These are phyloP conservation scores for Tauraco hartlaubi DNA, from an alignment of 2,797 vertebrate species.

Conservation along the genomic window DNA sequence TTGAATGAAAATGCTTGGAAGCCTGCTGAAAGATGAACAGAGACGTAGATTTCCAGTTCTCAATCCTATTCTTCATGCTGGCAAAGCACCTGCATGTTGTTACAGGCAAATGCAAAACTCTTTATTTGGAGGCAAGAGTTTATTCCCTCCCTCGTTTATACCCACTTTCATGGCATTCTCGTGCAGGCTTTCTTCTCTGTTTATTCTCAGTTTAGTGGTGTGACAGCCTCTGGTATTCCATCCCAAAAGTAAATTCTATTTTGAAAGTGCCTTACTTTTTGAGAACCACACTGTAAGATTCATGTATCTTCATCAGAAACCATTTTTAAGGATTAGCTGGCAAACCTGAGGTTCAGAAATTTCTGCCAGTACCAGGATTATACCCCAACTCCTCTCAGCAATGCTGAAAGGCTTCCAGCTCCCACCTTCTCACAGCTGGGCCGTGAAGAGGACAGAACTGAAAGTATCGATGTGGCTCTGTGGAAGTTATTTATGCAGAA, in stretches of 20 bases:
- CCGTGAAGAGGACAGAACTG: neutral
- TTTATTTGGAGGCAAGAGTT: neutral
- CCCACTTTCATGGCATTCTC: neutral
- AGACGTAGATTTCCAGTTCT: constrained; percentile 23
- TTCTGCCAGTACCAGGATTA: neutral
- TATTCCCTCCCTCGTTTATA: neutral
- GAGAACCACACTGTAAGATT: constrained; percentile 22
- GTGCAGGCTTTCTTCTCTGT: constrained; percentile 16
- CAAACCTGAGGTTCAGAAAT: neutral
- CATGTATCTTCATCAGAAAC: constrained; percentile 1
- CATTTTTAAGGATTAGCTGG: constrained; percentile 8
- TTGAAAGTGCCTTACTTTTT: constrained; percentile 20
- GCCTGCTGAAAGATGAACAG: constrained; percentile 33
- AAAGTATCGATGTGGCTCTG: neutral
- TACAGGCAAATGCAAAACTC: neutral
- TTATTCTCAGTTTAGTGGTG: constrained; percentile 46
- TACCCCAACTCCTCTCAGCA: neutral
- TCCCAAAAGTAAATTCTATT: constrained; percentile 16
- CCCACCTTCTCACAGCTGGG: constrained; percentile 1
- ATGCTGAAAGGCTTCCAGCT: neutral
- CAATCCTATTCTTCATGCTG: constrained; percentile 31
- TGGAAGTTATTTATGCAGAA: neutral
- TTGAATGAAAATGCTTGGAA: constrained; percentile 56
- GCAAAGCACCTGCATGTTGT: constrained; percentile 34
- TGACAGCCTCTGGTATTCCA: constrained; percentile 43